Evolutionary conservation across 1,140 invertebrate genomes (phyloP).

Genomic region (Drosophila mojavensis): DNA sequence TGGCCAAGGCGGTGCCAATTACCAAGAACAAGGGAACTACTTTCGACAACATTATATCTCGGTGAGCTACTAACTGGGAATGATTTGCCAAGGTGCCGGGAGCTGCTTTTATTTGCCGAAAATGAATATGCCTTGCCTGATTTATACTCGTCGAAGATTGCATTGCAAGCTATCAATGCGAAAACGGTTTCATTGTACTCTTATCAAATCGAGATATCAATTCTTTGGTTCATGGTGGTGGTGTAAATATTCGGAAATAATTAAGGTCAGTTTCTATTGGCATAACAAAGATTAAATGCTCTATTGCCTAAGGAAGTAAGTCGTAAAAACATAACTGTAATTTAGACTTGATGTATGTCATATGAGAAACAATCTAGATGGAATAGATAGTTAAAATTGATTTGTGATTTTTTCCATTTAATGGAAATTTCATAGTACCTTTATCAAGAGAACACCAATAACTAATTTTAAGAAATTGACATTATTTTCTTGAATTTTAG

Average conservation of each 20-base stretch:
- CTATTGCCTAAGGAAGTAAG: not conserved
- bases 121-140: not conserved
- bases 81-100: slow-evolving; percentile 1
- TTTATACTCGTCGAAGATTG: slow-evolving; percentile 9
- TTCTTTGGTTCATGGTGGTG: not conserved
- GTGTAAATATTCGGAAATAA: not conserved
- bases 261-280: no score
- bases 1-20: slow-evolving; percentile 7
- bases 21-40: slow-evolving; percentile 10
- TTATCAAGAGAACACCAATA: no score
- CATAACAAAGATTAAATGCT: not conserved
- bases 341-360: no score
- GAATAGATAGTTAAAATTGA: no score
- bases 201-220: not conserved
- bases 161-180: slow-evolving; percentile 6
- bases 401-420: no score
- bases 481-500: no score
- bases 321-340: no score
- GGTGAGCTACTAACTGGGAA: slow-evolving; percentile 8
- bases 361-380: no score
- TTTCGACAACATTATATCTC: slow-evolving; percentile 31
- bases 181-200: not conserved
- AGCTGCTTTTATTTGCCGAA: slow-evolving; percentile 7
- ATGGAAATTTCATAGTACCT: no score
- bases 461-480: no score